These are phyloP conservation scores for Hippasteria phrygiana DNA, from an alignment of 53 echinoderm and acorn worm species.

Conservation along the genomic window DNA sequence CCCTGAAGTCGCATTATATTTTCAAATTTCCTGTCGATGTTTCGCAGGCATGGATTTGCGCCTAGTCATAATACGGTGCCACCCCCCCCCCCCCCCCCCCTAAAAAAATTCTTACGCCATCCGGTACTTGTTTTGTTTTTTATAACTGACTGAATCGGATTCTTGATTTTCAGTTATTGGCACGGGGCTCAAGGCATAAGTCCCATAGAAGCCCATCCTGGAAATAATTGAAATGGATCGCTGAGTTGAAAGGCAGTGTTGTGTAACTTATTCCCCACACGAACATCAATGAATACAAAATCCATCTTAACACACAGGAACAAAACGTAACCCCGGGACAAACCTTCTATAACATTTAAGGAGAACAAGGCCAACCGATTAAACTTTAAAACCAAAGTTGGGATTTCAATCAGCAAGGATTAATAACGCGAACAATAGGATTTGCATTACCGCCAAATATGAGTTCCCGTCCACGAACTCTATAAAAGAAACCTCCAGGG, in stretches of 20 bases:
- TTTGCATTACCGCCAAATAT: background rate
- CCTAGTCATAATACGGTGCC: too few species aligned
- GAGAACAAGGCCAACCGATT: background rate
- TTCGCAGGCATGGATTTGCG: too few species aligned
- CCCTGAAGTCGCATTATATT: too few species aligned
- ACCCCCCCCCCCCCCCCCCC: too few species aligned
- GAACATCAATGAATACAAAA: slow-evolving; percentile 1
- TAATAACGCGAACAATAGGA: background rate
- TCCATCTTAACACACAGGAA: background rate
- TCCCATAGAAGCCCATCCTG: background rate
- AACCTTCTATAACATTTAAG: background rate
- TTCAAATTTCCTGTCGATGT: too few species aligned
- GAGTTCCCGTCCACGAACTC: background rate
- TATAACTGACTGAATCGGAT: background rate
- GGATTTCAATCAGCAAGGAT: background rate
- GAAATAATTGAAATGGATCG: slow-evolving; percentile 55
- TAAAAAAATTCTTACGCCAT: background rate
- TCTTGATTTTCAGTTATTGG: background rate
- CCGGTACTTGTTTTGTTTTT: background rate
- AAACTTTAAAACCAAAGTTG: background rate
- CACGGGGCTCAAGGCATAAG: background rate
- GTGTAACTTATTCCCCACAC: slow-evolving; percentile 26
- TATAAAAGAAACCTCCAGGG: background rate
- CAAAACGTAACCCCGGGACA: background rate
- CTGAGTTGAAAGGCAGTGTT: background rate